Base-by-base conservation (phyloP, 1,140 invertebrate species). In the Radopholus similis region DNA sequence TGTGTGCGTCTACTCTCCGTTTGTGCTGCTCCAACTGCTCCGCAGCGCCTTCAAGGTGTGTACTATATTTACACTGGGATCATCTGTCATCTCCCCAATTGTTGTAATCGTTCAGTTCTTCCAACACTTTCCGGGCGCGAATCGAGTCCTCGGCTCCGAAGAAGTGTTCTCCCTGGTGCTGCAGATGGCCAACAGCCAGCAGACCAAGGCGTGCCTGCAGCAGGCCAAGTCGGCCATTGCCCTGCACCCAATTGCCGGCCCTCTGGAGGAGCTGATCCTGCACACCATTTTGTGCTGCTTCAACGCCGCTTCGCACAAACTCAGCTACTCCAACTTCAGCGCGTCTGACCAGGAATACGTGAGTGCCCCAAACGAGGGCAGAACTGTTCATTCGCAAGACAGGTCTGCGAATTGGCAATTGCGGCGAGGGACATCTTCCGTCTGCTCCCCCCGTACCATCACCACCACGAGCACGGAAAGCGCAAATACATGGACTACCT, bases 11-110 rank as follows among this genome's bases (percentile, higher is more conserved):
- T 47, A 37, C 34, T 71, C 69, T 8, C 69, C 69, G 32, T 70
- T 70, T 35, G 64, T 71, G 6, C 47, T 71, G 4, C n/a, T 71
- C 15, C 53, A 71, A n/a, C 35, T 71, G 26, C 32, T 71, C 30
- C 42, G 34, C 15, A 42, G 40, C 49, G 59, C 47, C 15, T 62
- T 62, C 28, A 62, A 62, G 40, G 59, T 62, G n/a, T n/a, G n/a
- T n/a, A n/a, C n/a, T n/a, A n/a, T 49, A 15, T 15, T 21, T 40
- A n/a, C 13, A 2, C 32, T 13, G 8, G 11, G 11, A 15, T 49
- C 30, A 1, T 21, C 18, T 2, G 32, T 11, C 4, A 18, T 26
- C n/a, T 30, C 11, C 38, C n/a, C 0, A 8, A 59, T 18, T 47
- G 35, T 38, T 13, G 23, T 42, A 18, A 18, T 40, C 26, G 13